phyloP scores from a whole-genome alignment of 2,797 vertebrate species.

The Centroberyx gerrardi region DNA sequence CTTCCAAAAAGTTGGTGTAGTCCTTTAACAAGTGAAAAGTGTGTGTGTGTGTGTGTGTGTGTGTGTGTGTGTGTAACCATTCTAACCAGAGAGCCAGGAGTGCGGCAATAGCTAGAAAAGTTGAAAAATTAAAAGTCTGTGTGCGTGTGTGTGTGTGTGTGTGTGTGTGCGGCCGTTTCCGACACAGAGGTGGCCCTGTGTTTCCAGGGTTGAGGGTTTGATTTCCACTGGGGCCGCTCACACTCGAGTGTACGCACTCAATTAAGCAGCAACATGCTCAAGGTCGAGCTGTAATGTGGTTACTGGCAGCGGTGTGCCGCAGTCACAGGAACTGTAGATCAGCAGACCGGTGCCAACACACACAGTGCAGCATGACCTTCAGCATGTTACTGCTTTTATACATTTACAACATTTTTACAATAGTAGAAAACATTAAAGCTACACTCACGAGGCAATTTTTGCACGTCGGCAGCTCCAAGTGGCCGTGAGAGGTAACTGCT shows the following conservation, averaged over 20 bases:
- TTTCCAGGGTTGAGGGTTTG: constrained; percentile 21
- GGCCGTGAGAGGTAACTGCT: too few relatives aligned
- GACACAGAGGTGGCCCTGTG: not conserved
- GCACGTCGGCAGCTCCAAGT: too few relatives aligned
- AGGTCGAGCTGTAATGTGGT: constrained; percentile 40
- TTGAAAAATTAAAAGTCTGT: not conserved
- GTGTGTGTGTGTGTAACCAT: not conserved
- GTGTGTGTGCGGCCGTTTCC: constrained; percentile 19
- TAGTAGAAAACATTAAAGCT: too few relatives aligned
- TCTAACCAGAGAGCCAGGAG: too few relatives aligned
- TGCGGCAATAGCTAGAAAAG: not conserved
- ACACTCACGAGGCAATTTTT: too few relatives aligned
- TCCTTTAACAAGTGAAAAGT: too few relatives aligned
- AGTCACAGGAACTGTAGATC: constrained; percentile 62
- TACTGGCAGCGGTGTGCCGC: constrained; percentile 48
- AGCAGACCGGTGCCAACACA: constrained; percentile 11
- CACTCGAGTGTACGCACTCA: constrained; percentile 51
- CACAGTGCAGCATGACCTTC: constrained; percentile 43
- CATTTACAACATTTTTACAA: too few relatives aligned
- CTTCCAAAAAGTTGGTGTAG: too few relatives aligned
- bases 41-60: too few relatives aligned
- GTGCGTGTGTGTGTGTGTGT: not conserved
- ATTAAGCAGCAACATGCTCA: constrained; percentile 48
- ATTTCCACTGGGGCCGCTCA: constrained; percentile 44
- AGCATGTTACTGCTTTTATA: constrained; percentile 28